Conservation (phyloP, 1,140 invertebrate genomes). For the Leucophenga varia region DNA sequence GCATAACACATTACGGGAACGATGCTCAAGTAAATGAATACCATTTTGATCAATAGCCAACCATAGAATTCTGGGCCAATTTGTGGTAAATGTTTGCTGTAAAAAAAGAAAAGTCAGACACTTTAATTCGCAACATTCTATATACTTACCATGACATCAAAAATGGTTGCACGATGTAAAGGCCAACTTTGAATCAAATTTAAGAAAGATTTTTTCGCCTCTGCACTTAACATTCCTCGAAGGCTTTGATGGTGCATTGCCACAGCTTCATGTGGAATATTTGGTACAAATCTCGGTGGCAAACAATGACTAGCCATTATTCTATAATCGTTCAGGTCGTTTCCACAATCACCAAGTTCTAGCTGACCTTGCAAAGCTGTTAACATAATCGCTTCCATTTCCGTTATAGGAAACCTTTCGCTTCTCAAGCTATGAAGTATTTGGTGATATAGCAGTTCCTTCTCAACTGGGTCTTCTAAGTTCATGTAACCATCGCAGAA, state of each 20-base stretch:
- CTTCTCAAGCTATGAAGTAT: slow-evolving; percentile 85
- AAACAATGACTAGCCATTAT: slow-evolving; percentile 78
- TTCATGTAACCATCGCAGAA: slow-evolving; percentile 86
- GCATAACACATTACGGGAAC: slow-evolving; percentile 82
- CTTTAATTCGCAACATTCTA: too few species aligned
- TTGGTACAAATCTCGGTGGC: slow-evolving; percentile 74
- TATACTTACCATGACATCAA: slow-evolving; percentile 76
- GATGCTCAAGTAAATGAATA: slow-evolving; percentile 86
- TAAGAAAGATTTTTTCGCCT: slow-evolving; percentile 91
- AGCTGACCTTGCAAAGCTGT: slow-evolving; percentile 91
- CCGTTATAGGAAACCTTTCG: slow-evolving; percentile 87
- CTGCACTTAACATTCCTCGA: slow-evolving; percentile 78
- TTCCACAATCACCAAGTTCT: slow-evolving; percentile 81
- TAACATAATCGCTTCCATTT: slow-evolving; percentile 92
- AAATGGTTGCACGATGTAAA: slow-evolving; percentile 88
- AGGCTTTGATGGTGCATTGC: slow-evolving; percentile 85
- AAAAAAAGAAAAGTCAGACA: too few species aligned
- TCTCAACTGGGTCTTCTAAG: slow-evolving; percentile 85
- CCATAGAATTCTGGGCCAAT: slow-evolving; percentile 90
- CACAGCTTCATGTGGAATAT: slow-evolving; percentile 75
- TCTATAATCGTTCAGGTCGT: slow-evolving; percentile 70
- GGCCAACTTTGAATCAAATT: slow-evolving; percentile 93
- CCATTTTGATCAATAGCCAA: slow-evolving; percentile 90
- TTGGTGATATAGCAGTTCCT: slow-evolving; percentile 95
- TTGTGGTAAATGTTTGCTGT: slow-evolving; percentile 89